Evolutionary conservation across 2,888 invertebrate species (phyloP).

Genomic region (Philhelius pedissequus): DNA sequence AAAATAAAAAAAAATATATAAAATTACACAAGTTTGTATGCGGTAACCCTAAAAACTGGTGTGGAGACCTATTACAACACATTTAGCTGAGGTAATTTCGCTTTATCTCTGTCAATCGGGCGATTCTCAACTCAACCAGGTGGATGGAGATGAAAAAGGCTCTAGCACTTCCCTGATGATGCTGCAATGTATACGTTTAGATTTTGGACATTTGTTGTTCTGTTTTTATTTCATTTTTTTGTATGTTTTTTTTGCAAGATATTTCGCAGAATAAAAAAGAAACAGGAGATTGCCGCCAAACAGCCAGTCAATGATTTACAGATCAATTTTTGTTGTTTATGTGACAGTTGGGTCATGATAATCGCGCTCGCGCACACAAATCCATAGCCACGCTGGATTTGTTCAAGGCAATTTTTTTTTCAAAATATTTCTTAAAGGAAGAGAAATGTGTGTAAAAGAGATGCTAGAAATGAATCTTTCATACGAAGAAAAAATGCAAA

Average conservation of each 20-base stretch:
- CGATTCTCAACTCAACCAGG: constrained; percentile 56
- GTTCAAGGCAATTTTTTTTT: constrained; percentile 19
- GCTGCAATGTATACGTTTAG: constrained; percentile 54
- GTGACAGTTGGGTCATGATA: constrained; percentile 71
- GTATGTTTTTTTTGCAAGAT: not conserved
- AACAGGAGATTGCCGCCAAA: constrained; percentile 62
- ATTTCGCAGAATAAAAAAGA: constrained; percentile 32
- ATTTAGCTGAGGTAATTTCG: constrained; percentile 68
- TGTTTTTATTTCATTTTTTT: not conserved
- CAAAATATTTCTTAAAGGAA: constrained; percentile 25
- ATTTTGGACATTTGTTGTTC: constrained; percentile 30
- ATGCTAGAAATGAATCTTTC: constrained; percentile 20
- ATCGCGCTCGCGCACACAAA: constrained; percentile 66
- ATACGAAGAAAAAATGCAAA: constrained; percentile 31
- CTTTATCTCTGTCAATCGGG: constrained; percentile 69
- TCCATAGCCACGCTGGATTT: constrained; percentile 41
- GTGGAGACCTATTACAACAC: constrained; percentile 65
- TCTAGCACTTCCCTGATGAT: constrained; percentile 57
- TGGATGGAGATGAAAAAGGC: constrained; percentile 38
- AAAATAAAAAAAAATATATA: no score
- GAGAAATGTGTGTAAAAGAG: constrained; percentile 36
- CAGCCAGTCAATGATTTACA: constrained; percentile 70
- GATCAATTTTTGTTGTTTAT: constrained; percentile 72
- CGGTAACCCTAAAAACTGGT: constrained; percentile 13
- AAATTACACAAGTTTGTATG: no score